Percentiles rank a stretch among this genome's conserved stretches.
These are phyloP conservation scores for Leptobrachium ailaonicum DNA, from an alignment of 2,113 vertebrate species.

Conservation along the genomic window DNA sequence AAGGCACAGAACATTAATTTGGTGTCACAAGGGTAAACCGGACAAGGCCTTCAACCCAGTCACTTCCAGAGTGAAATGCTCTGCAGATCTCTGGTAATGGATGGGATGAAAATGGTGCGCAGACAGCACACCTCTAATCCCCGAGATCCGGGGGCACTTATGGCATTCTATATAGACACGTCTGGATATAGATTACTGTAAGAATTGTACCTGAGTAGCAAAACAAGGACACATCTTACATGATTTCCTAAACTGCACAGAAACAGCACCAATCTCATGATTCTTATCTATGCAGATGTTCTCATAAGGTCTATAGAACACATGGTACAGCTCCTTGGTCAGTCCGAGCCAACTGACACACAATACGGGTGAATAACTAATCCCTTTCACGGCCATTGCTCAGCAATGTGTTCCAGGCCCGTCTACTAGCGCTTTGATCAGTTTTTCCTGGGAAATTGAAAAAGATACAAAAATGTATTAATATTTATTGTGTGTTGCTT, in stretches of 20 bases:
- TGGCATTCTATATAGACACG: slow-evolving; percentile 3
- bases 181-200: slow-evolving; percentile 37
- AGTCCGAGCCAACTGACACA: no score
- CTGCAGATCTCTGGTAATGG: slow-evolving; percentile 44
- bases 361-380: no score
- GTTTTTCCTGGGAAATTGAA: no score
- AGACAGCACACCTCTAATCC: slow-evolving; percentile 17
- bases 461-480: no score
- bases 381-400: not conserved
- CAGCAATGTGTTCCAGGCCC: not conserved
- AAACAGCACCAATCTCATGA: slow-evolving; percentile 6
- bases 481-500: not conserved
- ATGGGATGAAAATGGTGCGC: slow-evolving; percentile 17
- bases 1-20: slow-evolving; percentile 49
- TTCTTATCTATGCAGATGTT: slow-evolving; percentile 4
- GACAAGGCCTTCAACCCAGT: slow-evolving; percentile 30
- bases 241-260: not conserved
- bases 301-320: no score
- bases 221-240: slow-evolving; percentile 24
- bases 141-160: slow-evolving; percentile 27
- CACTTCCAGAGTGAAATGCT: slow-evolving; percentile 38
- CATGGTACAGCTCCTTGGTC: no score
- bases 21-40: slow-evolving; percentile 41
- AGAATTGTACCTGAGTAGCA: slow-evolving; percentile 46
- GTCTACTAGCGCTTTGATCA: no score